Evolutionary conservation across 2,797 vertebrate genomes (phyloP), one percentile per base, ranked within the genome.

Genomic region (Hippocampus kuda): DNA sequence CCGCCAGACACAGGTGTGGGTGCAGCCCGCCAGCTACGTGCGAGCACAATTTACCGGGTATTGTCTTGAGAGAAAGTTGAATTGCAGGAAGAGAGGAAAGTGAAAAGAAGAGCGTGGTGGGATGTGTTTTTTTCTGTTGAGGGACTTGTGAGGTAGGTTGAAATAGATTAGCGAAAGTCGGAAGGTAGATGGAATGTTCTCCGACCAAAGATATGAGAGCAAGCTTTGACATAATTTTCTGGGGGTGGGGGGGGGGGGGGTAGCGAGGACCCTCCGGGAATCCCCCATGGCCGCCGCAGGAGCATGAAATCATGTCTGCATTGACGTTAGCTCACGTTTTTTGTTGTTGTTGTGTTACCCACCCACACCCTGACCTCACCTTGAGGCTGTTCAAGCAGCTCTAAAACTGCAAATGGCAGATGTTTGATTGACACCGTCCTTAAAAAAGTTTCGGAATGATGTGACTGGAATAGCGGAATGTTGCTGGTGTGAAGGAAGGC

Each of bases 1-100:
- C 22, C n/a, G 79, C 73, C 82, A 79, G 81, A 81, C 83, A 83
- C 84, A 88, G 88, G 86, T 89, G 84, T 85, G 84, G 34, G 70
- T 78, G 77, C 72, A 67, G 81, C 77, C 80, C 76, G 83, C 84
- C 87, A 86, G 86, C 87, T 87, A 86, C 83, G 82, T 85, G 79
- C 75, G 71, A 83, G 86, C 84, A 82, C 82, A 86, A 87, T 87
- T 88, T 86, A 82, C 79, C 81, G 74, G 81, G 77, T 77, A 71
- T 86, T 88, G 83, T 86, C 1, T 89, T 68, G 83, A 81, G 70
- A 12, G 72, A 24, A 63, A 42, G 34, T 71, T 69, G 18, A 49
- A 16, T 56, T 7, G 53, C 57, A 5, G n/a, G 54, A 24, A 34
- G 51, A 68, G 66, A 57, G 51, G 54, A 38, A 57, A 53, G 67